Evolutionary conservation across 2,797 vertebrate genomes (phyloP), one percentile per base, ranked within the genome.

Genomic region (Lophotriccus pileatus): DNA sequence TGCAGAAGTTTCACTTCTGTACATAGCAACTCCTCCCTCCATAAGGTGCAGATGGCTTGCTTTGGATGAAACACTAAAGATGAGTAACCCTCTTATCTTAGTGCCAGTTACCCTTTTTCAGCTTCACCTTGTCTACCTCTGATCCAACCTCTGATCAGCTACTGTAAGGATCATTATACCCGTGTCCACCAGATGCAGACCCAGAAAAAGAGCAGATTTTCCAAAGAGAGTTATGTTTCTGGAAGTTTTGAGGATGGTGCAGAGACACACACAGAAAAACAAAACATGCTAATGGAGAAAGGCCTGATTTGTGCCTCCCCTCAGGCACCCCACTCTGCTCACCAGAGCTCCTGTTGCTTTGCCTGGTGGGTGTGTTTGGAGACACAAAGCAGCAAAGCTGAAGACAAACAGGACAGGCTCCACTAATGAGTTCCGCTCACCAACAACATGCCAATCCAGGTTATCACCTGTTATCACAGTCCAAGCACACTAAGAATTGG

Each of bases 341-440:
- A 1, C 19, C 60, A 64, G 87, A 28, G 49, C 7, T 53, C 17
- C 0, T 1, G 9, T 0, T 36, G 34, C 32, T 27, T 72, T 43
- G 37, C 41, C 49, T 19, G 24, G 5, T 14, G 25, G 39, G 9
- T 25, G 15, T 28, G 5, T 20, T 28, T 47, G 47, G 34, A 82
- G 28, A 55, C 20, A 53, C 8, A 43, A 72, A 72, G 37, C 53
- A 75, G 32, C 0, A 0, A 87, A 52, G 43, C 23, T 68, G 25
- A 79, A 82, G 59, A 81, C 28, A 46, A 79, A 64, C 2, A 77
- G 41, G 36, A 60, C 3, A 23, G 24, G 22, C 53, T 91, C n/a
- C 5, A 2, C 20, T 62, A 53, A 53, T 64, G 18, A 66, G 16
- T 39, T 75, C 70, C 47, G 39, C 15, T 89, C 39, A 76, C 30